Evolutionary conservation across 2,113 vertebrate species (phyloP), one percentile per base, ranked within the genome.

Genomic region (Thunnus maccoyii): DNA sequence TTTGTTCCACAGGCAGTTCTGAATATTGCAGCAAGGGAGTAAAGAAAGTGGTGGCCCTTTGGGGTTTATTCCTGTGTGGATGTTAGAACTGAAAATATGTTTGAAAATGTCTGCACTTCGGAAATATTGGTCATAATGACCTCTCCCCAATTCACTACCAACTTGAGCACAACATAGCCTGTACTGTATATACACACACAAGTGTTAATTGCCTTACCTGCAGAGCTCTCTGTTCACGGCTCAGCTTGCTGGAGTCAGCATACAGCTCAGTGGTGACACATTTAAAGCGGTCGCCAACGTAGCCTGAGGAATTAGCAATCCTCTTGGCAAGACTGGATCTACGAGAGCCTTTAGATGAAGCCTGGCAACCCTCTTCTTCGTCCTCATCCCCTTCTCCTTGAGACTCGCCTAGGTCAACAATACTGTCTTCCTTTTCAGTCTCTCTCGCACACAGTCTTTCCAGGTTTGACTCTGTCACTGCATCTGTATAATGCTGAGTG

Each of bases 251-350:
- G 88, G 98, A 98, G 92, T 99, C 98, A 0, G 97, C 98, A 0
- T 99, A 99, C 87, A 99, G 96, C 87, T 99, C 98, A 0, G 98
- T 99, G 25, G 98, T 99, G 94, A 99, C 96, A 65, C 97, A 99
- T 94, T 99, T 99, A 96, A 99, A 98, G 76, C 97, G 97, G 91
- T 99, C 98, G 77, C 98, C 98, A 92, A 99, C 98, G 2, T 97
- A 99, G 95, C 98, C 98, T 0, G 97, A 96, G 17, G 98, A 99
- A 94, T 99, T 99, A 20, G 98, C 98, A 0, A 99, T 99, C 91
- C 98, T 95, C 87, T 98, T 99, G 71, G 98, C 97, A 93, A 99
- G 76, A 83, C 94, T 95, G 77, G 95, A 95, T 86, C 84, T 89
- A 63, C 91, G 93, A 75, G 95, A 96, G 84, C 94, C 94, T 92